phyloP scores from a whole-genome alignment of 2,888 invertebrate species.

The Orchesellides sinensis region DNA sequence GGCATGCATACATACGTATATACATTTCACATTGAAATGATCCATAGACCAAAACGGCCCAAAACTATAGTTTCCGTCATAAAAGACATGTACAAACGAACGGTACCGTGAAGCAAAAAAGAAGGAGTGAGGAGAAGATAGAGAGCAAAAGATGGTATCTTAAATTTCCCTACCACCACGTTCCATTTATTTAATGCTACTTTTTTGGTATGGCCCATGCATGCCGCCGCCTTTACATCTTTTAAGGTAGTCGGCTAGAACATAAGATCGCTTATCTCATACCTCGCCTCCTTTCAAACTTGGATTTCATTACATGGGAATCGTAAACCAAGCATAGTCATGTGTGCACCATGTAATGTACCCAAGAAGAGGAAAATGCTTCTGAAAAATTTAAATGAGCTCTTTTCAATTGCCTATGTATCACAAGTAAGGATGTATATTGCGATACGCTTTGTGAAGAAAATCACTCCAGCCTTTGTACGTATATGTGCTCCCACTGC shows the following conservation, averaged over 20 bases:
- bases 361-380: slow-evolving; percentile 8
- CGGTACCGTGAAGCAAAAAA: not conserved
- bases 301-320: not conserved
- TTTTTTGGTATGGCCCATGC: not conserved
- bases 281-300: not conserved
- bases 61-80: too few species aligned
- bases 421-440: not conserved
- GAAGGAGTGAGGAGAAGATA: not conserved
- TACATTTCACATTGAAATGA: not conserved
- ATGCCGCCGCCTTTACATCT: slow-evolving; percentile 23
- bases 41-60: not conserved
- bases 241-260: not conserved
- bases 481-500: not conserved
- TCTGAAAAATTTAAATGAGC: slow-evolving; percentile 45
- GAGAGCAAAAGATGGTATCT: slow-evolving; percentile 11
- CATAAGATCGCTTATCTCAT: slow-evolving; percentile 25
- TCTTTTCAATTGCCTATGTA: not conserved
- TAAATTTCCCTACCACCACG: slow-evolving; percentile 5
- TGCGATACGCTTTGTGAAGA: not conserved
- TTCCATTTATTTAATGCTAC: not conserved
- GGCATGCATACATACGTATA: too few species aligned
- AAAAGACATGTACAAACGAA: too few species aligned
- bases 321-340: not conserved
- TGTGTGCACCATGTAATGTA: not conserved
- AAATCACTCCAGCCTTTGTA: not conserved